phyloP scores from a whole-genome alignment of 2,888 invertebrate species.

The Laspeyria flexula region DNA sequence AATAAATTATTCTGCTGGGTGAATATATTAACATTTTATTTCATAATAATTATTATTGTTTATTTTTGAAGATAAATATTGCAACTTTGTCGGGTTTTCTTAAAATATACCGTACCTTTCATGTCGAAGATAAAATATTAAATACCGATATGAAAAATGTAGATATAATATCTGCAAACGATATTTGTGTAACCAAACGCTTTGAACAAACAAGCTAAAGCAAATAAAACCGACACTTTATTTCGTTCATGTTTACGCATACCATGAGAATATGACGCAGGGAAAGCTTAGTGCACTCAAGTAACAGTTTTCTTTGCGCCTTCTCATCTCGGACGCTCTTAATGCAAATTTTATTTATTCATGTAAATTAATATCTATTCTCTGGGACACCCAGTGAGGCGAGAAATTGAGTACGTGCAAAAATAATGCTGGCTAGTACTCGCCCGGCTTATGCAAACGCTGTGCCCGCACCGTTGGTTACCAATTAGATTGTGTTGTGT shows the following conservation, averaged over 20 bases:
- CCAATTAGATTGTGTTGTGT: constrained; percentile 69
- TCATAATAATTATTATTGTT: too few species aligned
- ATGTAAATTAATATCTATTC: constrained; percentile 86
- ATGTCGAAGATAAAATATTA: too few species aligned
- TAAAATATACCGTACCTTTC: too few species aligned
- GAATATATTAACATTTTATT: background rate
- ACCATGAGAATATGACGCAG: constrained; percentile 41
- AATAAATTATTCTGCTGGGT: background rate
- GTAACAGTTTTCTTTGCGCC: constrained; percentile 68
- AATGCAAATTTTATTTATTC: constrained; percentile 86
- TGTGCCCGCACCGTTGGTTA: constrained; percentile 57
- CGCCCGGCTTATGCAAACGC: constrained; percentile 70
- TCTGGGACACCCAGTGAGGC: constrained; percentile 78
- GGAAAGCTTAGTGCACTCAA: constrained; percentile 54
- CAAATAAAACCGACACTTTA: constrained; percentile 31
- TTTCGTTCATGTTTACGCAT: constrained; percentile 32
- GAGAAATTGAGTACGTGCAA: constrained; percentile 85
- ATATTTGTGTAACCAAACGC: constrained; percentile 11
- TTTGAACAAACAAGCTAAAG: constrained; percentile 33
- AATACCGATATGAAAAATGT: too few species aligned
- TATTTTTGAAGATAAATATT: too few species aligned
- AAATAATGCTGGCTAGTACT: constrained; percentile 71
- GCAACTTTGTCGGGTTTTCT: too few species aligned
- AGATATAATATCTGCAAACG: constrained; percentile 9
- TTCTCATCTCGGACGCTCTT: constrained; percentile 69